Base-by-base conservation (phyloP, 2,888 invertebrate genomes). In the Apamea sordens region DNA sequence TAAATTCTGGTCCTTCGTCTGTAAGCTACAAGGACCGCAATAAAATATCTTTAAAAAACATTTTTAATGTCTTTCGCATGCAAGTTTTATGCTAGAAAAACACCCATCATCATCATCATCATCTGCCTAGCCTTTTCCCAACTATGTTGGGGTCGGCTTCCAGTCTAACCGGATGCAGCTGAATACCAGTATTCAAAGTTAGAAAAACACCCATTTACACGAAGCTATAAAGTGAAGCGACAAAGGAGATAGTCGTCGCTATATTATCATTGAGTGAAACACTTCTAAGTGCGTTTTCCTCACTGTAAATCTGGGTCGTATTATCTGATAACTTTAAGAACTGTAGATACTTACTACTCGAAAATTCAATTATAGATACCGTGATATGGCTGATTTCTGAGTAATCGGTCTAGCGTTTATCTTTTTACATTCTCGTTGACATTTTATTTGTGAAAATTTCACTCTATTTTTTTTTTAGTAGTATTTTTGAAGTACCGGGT, bases 311-410 rank as follows among this genome's bases (percentile, higher is more conserved):
- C 89, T 89, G 81, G 90, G 89, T 84, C 89, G 84, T 75, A 70
- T 71, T 89, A 89, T 89, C 90, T 63, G 82, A 84, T 81, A 86
- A 76, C 32, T 83, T 75, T 76, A 80, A 88, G 86, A 87, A 80
- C n/a, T 64, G 15, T 74, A 70, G 86, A 77, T 63, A 68, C 11
- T 77, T 72, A 79, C 73, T 87, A 89, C 89, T 89, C 86, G 76
- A 89, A 86, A 87, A 79, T 84, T 89, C 89, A 89, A 89, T 89
- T 89, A 89, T 64, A 71, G 90, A 88, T 87, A 88, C 68, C 56
- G 28, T 59, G 82, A 89, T 89, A 77, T 59, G 71, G 76, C 53
- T 80, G 83, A 83, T 89, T 90, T 85, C 85, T 73, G 7, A 68
- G 79, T 86, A 89, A 89, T 89, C 85, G 83, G 64, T 81, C 0